Evolutionary conservation across 2,888 invertebrate genomes (phyloP).

Genomic region (Diplazon laetatorius): DNA sequence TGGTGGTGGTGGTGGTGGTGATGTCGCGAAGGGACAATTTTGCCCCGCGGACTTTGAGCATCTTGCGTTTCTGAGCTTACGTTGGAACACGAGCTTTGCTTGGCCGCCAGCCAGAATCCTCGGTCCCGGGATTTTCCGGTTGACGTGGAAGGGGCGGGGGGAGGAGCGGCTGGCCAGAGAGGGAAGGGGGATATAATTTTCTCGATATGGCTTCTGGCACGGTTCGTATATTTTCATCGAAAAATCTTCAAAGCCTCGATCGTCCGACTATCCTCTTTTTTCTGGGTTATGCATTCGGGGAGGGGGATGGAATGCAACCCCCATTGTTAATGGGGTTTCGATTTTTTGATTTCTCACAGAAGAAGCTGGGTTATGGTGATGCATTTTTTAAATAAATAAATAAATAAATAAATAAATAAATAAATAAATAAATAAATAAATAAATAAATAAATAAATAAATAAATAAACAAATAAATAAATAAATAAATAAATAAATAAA

Average conservation of each 20-base stretch:
- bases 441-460: too few relatives aligned
- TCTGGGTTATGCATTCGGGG: too few relatives aligned
- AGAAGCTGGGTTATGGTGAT: too few relatives aligned
- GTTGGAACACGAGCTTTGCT: constrained; percentile 53
- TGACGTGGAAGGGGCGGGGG: too few relatives aligned
- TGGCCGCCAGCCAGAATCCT: constrained; percentile 56
- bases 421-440: too few relatives aligned
- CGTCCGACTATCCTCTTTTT: background rate
- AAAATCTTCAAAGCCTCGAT: background rate
- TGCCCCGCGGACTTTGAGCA: constrained; percentile 55
- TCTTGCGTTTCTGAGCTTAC: constrained; percentile 54
- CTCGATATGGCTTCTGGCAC: constrained; percentile 42
- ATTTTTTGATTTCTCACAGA: too few relatives aligned
- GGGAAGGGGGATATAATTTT: constrained; percentile 60
- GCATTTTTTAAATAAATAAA: too few relatives aligned
- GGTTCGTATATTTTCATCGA: background rate
- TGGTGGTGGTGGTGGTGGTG: background rate
- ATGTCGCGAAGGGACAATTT: constrained; percentile 46
- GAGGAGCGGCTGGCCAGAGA: too few relatives aligned
- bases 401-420: background rate
- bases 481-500: too few relatives aligned
- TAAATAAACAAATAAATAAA: too few relatives aligned
- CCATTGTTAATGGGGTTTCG: too few relatives aligned
- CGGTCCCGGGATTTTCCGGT: constrained; percentile 62
- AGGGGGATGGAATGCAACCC: too few relatives aligned